These are phyloP conservation scores for Jacana jacana DNA, from an alignment of 2,113 vertebrate genomes.

Conservation along the genomic window DNA sequence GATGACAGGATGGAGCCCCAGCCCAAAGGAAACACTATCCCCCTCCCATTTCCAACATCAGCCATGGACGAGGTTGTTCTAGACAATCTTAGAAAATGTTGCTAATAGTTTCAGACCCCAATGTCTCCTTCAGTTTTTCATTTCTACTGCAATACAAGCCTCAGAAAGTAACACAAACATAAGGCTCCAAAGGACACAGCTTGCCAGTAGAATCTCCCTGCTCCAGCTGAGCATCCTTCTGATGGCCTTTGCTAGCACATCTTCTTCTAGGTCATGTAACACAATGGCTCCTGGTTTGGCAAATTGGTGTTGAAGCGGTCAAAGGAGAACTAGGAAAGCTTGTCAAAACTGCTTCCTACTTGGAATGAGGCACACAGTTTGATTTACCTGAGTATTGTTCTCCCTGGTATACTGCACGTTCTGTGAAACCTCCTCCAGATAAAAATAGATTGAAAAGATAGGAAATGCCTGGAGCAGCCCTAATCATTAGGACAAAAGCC, in stretches of 20 bases:
- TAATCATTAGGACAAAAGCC: neutral
- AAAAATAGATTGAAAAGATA: constrained; percentile 8
- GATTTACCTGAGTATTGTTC: neutral
- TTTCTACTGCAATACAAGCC: neutral
- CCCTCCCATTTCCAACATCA: too few relatives aligned
- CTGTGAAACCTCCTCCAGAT: neutral
- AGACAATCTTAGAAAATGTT: neutral
- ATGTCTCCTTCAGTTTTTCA: neutral
- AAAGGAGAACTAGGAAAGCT: neutral
- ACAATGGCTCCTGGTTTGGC: neutral
- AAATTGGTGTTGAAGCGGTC: neutral
- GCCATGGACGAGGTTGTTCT: too few relatives aligned
- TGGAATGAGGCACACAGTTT: neutral
- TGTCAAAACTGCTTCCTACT: neutral
- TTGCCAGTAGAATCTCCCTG: neutral
- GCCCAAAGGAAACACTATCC: neutral
- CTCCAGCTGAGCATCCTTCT: neutral
- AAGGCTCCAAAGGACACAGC: neutral
- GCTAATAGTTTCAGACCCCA: neutral
- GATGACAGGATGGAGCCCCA: neutral
- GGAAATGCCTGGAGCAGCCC: neutral
- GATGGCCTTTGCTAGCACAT: neutral
- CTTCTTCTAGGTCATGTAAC: neutral
- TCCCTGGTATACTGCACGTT: neutral
- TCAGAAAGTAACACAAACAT: neutral